Base-by-base conservation (phyloP, 1,140 invertebrate genomes). In the Catajapyx aquilonaris region DNA sequence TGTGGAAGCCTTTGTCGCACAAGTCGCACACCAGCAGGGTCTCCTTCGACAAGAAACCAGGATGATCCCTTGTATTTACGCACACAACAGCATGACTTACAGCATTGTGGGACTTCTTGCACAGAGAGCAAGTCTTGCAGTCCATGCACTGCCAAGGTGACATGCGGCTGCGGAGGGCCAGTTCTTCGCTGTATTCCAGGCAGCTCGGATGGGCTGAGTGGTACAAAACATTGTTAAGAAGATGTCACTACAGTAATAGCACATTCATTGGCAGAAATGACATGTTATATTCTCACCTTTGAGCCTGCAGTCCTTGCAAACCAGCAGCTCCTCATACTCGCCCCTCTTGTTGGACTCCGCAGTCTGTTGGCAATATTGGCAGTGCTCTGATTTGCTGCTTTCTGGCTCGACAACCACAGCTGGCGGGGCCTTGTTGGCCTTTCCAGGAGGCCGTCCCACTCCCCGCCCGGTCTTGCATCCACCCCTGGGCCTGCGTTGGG, bases 311-410 rank as follows among this genome's bases (percentile, higher is more conserved):
- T 40, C 17, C 17, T 44, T 39, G 22, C 43, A 44, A 15, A 44
- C 40, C 15, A 44, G 31, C 23, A 44, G 37, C 21, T 41, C 43
- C 20, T 44, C 43, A 28, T 7, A 13, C 13, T 28, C 23, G 7
- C 23, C 23, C 7, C 13, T 13, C 13, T 28, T 28, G 13, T 28
- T 28, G 13, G 23, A 7, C 7, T 9, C 23, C 13, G 23, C 23
- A 28, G 23, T 28, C 72, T 53, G 72, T 71, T 7, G 71, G 71
- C 37, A 73, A n/a, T n/a, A n/a, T n/a, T n/a, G n/a, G n/a, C n/a
- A n/a, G n/a, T n/a, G n/a, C n/a, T n/a, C n/a, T n/a, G n/a, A n/a
- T n/a, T n/a, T n/a, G n/a, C n/a, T n/a, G n/a, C n/a, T n/a, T n/a
- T n/a, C n/a, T n/a, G n/a, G n/a, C n/a, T n/a, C n/a, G n/a, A n/a